A percentile compares a stretch with the other conserved stretches of the same genome.
These are phyloP conservation scores for Pyxicephalus adspersus DNA, from an alignment of 2,113 vertebrate genomes.

Conservation along the genomic window DNA sequence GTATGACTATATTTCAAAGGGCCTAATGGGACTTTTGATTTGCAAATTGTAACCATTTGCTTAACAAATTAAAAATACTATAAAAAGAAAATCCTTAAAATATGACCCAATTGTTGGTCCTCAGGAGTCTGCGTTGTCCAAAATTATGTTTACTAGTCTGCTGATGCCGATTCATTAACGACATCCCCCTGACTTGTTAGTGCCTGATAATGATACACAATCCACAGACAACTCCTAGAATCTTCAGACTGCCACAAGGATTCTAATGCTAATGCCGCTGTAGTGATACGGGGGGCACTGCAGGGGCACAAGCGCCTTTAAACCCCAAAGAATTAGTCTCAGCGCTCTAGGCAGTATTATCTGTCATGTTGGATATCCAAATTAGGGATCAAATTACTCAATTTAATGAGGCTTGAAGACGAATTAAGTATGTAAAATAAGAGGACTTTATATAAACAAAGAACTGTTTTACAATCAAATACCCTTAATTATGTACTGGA, in stretches of 20 bases:
- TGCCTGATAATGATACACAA: conserved; percentile 27
- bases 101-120: too few species aligned
- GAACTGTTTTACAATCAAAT: background rate
- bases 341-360: conserved; percentile 36
- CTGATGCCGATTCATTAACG: too few species aligned
- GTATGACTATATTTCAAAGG: too few species aligned
- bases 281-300: conserved; percentile 40
- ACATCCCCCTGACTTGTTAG: conserved; percentile 3
- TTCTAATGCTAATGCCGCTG: conserved; percentile 35
- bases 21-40: too few species aligned
- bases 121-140: too few species aligned
- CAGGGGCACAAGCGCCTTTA: conserved; percentile 47
- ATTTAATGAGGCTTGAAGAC: conserved; percentile 53
- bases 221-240: conserved; percentile 24
- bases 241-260: conserved; percentile 33
- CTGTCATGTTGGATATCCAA: conserved; percentile 52
- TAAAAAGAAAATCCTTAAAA: too few species aligned
- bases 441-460: background rate
- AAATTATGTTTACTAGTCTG: too few species aligned
- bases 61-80: too few species aligned
- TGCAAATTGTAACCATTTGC: too few species aligned
- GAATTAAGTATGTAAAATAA: conserved; percentile 33
- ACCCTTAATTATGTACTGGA: background rate
- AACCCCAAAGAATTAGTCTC: conserved; percentile 41
- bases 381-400: conserved; percentile 33